A percentile compares a stretch with the other conserved stretches of the same genome.
Evolutionary conservation across 2,113 vertebrate species (phyloP).

Genomic region (Colaptes auratus): DNA sequence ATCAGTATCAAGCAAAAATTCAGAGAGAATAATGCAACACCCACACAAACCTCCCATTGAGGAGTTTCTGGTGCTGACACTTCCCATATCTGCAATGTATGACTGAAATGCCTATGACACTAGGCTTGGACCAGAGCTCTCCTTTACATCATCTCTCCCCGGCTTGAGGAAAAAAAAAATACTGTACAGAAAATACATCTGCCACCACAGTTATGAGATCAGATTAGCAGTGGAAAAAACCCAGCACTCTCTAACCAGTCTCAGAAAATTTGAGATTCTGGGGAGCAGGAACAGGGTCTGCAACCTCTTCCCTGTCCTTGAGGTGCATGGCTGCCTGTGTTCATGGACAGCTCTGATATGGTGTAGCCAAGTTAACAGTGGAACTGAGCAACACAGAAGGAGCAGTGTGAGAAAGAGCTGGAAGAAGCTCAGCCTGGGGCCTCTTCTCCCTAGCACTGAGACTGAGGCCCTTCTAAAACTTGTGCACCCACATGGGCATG

Average conservation of each 20-base stretch:
- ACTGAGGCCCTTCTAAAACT: neutral
- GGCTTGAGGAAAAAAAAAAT: neutral
- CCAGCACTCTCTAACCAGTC: neutral
- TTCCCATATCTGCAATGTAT: neutral
- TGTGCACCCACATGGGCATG: rapidly evolving
- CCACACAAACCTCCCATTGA: neutral
- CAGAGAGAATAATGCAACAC: slow-evolving; percentile 1
- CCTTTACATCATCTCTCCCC: neutral
- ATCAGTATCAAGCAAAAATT: slow-evolving; percentile 7
- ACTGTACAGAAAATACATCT: neutral
- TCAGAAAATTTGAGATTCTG: neutral
- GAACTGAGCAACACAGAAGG: rapidly evolving
- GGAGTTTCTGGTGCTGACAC: neutral
- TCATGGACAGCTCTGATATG: rapidly evolving
- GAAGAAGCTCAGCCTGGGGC: neutral
- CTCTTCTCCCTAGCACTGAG: neutral
- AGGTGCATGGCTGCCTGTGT: neutral
- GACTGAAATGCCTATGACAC: neutral
- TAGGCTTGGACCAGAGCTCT: neutral
- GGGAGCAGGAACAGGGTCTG: neutral
- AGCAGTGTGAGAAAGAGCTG: neutral
- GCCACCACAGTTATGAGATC: rapidly evolving
- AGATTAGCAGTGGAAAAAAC: neutral
- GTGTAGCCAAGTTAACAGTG: neutral
- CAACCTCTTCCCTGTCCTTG: neutral